A percentile compares a stretch with the other conserved stretches of the same genome.
Evolutionary conservation across 2,888 invertebrate species (phyloP).

Genomic region (Urechis unicinctus): DNA sequence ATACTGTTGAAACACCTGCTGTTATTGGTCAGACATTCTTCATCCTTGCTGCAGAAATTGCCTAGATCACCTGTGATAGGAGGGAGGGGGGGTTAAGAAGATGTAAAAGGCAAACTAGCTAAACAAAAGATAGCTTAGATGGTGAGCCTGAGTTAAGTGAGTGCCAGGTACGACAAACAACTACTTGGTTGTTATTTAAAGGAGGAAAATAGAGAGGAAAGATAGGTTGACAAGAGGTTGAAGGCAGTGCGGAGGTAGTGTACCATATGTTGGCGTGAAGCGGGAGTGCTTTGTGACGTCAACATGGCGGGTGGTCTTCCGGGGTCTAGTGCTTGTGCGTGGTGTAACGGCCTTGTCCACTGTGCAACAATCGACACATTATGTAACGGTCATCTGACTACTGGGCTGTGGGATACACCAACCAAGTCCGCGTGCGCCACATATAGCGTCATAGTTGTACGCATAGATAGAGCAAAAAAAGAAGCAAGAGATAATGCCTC

Average conservation of each 20-base stretch:
- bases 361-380: too few relatives aligned
- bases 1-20: constrained; percentile 59
- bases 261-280: constrained; percentile 11
- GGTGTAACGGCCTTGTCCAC: not conserved
- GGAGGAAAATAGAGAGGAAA: too few relatives aligned
- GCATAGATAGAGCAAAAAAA: too few relatives aligned
- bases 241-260: too few relatives aligned
- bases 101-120: not conserved
- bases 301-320: constrained; percentile 17
- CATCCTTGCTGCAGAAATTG: constrained; percentile 67
- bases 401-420: too few relatives aligned
- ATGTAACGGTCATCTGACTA: too few relatives aligned
- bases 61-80: constrained; percentile 64
- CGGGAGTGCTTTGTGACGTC: constrained; percentile 5
- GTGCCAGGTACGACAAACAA: too few relatives aligned
- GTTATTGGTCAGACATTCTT: constrained; percentile 64
- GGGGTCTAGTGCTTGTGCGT: not conserved
- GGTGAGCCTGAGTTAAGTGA: not conserved
- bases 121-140: not conserved
- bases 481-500: too few relatives aligned
- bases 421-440: too few relatives aligned
- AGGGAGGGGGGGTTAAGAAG: not conserved
- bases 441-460: too few relatives aligned
- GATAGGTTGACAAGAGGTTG: too few relatives aligned
- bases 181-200: too few relatives aligned